Base-by-base conservation (phyloP, 2,888 invertebrate species). In the Patella depressa region DNA sequence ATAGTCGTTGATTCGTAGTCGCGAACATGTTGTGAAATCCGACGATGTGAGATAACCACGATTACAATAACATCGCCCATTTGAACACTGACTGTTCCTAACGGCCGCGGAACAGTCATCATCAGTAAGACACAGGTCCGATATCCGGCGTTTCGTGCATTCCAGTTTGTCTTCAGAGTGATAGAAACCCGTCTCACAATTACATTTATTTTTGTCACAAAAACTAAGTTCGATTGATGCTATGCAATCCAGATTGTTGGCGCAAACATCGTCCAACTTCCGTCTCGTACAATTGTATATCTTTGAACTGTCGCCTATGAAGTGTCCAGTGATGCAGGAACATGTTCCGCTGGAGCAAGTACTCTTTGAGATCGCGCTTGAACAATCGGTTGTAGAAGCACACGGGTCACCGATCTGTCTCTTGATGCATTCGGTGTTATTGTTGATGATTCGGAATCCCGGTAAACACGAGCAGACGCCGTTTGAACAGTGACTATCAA, bases 41-140 rank as follows among this genome's bases (percentile, higher is more conserved):
- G 65, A 12, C 12, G 24, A 19, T 4, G 65, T 19, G 2, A 24
- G 14, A 65, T 65, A 65, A 12, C 65, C 65, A 3, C 19, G 12
- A 24, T 24, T 24, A 65, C 65, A 65, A 15, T 12, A 12, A 29
- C 71, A 34, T 71, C 11, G 19, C 12, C 54, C 78, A n/a, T 69
- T 59, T 15, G 17, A 12, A 53, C 80, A 80, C 7, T 65, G 69
- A 55, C 80, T 80, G 65, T 70, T 34, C 1, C 1, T 3, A 0
- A 80, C 74, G n/a, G 76, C 78, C 2, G 53, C 17, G 3, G 17
- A 19, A 69, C 80, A 80, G 71, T 80, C 78, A 5, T n/a, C 17
- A 14, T 45, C 53, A 3, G 70, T 54, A 12, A n/a, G 45, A 19
- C 80, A 80, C 12, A 53, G 9, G 17, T 80, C 80, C 0, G 69